Percentiles rank a stretch among this genome's conserved stretches.
Evolutionary conservation across 1,140 invertebrate genomes (phyloP).

Genomic region (Sogatella furcifera): DNA sequence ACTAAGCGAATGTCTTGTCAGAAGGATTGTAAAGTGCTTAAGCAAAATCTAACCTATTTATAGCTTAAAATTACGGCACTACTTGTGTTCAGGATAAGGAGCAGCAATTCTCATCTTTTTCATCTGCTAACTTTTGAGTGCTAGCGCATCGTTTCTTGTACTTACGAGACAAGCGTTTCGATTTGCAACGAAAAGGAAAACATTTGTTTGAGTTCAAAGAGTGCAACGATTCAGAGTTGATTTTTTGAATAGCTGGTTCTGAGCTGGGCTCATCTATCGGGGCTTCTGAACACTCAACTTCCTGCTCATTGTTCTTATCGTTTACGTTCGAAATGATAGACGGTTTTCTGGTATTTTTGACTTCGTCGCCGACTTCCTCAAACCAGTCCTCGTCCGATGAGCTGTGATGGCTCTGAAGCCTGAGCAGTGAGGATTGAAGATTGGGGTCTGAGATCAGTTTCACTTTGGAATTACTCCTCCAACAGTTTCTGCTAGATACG

Average conservation of each 20-base stretch:
- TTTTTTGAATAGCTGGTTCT: background rate
- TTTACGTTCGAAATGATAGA: background rate
- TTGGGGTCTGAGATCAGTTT: conserved; percentile 22
- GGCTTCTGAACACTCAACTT: background rate
- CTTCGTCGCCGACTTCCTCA: conserved; percentile 25
- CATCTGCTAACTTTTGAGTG: too few species aligned
- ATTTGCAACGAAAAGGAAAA: background rate
- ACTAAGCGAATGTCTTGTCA: too few species aligned
- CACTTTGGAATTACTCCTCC: conserved; percentile 18
- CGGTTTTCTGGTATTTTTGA: background rate
- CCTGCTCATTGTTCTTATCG: background rate
- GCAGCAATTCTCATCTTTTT: too few species aligned
- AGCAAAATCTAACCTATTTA: too few species aligned
- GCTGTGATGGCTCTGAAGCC: conserved; percentile 30
- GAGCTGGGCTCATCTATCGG: background rate
- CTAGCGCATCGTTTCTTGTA: background rate
- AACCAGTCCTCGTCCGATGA: conserved; percentile 34
- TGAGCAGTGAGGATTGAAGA: conserved; percentile 20
- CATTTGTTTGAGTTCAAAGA: background rate
- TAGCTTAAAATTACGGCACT: too few species aligned
- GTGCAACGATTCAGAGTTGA: background rate
- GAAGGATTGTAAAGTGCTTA: too few species aligned
- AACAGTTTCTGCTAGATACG: conserved; percentile 16
- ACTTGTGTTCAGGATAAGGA: too few species aligned
- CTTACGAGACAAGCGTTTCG: background rate